Evolutionary conservation across 2,113 vertebrate species (phyloP), one percentile per base, ranked within the genome.

Genomic region (Glareola pratincola): DNA sequence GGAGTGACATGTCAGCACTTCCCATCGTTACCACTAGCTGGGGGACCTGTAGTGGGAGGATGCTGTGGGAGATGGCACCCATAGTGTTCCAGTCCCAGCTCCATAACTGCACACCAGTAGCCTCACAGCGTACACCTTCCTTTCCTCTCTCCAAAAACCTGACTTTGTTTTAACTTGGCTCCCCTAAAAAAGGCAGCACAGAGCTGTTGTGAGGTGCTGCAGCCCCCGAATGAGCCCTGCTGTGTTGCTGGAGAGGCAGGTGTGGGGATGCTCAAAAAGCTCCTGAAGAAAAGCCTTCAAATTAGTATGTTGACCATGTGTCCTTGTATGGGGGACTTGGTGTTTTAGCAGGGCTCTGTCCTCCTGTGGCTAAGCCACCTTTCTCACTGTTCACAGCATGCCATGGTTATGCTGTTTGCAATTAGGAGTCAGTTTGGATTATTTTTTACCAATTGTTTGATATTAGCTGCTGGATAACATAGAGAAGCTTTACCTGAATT

Each of bases 11-110:
- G 54, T 79, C 73, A 50, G 69, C 1, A 0, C 57, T 79, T 93
- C 53, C 78, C 16, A 2, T 16, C 0, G 0, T 45, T 67, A 2
- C 36, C 45, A 2, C 47, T 26, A 39, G 23, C 43, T 43, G 75
- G 68, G 71, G 36, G 24, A 22, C 14, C 43, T 54, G 78, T 48
- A 12, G 45, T 4, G 59, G 68, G 16, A 63, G 14, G 12, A 14
- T 41, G 43, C 57, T 34, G n/a, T 23, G 48, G 66, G 74, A 82
- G 29, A 4, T n/a, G 32, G 78, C 59, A 66, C 22, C 45, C 30
- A 29, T 5, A 36, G 30, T 8, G 32, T 62, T n/a, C 24, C 79
- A 23, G 7, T 10, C 71, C 53, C 48, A 80, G 29, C 20, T 8
- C 39, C 3, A 5, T 5, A 62, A 24, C 32, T 39, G 50, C 47